Percentiles rank a stretch among this genome's conserved stretches.
Conservation (phyloP, 35 echinoderm and acorn worm genomes). For the Lytechinus variegatus region DNA sequence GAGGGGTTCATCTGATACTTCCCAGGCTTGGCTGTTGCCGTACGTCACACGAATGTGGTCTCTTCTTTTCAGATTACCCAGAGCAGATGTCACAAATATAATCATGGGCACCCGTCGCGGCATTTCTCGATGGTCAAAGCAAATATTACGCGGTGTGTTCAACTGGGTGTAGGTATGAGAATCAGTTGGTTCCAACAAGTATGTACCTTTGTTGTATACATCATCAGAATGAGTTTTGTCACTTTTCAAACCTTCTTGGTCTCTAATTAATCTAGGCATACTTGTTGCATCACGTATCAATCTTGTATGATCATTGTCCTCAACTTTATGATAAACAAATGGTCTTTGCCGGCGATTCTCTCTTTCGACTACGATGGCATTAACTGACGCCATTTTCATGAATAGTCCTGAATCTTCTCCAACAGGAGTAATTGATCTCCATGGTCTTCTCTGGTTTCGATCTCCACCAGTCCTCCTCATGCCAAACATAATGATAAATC, state of each 20-base stretch:
- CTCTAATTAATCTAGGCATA: not conserved
- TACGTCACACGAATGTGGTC: slow-evolving; percentile 51
- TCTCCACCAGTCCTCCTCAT: not conserved
- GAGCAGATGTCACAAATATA: slow-evolving; percentile 43
- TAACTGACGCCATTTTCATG: not conserved
- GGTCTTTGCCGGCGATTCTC: not conserved
- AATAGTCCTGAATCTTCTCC: not conserved
- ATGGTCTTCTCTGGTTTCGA: not conserved
- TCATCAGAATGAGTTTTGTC: not conserved
- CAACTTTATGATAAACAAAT: not conserved
- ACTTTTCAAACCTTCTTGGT: not conserved
- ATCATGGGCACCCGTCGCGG: not conserved
- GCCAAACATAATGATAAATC: not conserved
- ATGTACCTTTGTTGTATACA: not conserved
- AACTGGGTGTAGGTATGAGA: not conserved
- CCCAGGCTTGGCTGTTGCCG: not conserved
- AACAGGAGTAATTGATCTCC: not conserved
- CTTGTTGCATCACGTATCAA: not conserved
- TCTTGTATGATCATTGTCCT: not conserved
- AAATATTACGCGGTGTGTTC: not conserved
- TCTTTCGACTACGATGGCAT: not conserved
- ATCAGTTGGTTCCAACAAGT: not conserved
- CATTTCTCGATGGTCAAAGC: not conserved
- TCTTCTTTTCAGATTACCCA: slow-evolving; percentile 21
- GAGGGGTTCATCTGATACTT: not conserved